phyloP scores from a whole-genome alignment of 2,888 invertebrate genomes.

The Erpobdella octoculata region DNA sequence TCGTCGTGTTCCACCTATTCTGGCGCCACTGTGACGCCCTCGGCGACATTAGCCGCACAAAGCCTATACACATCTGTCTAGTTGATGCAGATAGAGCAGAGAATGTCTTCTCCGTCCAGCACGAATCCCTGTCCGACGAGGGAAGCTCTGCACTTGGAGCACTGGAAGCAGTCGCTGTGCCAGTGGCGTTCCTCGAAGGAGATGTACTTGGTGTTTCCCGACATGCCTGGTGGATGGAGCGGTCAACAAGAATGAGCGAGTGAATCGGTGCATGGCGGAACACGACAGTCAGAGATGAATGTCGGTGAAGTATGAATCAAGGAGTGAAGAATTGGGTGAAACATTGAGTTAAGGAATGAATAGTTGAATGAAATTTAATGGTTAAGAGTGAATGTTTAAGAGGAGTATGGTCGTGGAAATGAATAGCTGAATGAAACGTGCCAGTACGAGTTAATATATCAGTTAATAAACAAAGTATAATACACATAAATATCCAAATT shows the following conservation, averaged over 20 bases:
- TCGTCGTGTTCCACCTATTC: too few relatives aligned
- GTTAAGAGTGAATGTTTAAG: too few relatives aligned
- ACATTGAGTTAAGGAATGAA: neutral
- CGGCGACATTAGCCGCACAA: too few relatives aligned
- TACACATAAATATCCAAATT: too few relatives aligned
- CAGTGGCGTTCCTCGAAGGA: constrained; percentile 99
- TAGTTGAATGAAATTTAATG: neutral
- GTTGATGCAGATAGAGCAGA: constrained; percentile 82
- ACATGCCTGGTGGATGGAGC: too few relatives aligned
- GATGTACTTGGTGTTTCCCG: constrained; percentile 92
- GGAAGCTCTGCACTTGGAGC: constrained; percentile 86
- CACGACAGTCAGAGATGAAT: neutral
- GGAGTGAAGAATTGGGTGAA: neutral
- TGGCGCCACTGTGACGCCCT: neutral
- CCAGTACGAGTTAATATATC: too few relatives aligned
- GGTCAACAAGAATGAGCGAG: neutral
- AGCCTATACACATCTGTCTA: neutral
- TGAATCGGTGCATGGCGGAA: neutral
- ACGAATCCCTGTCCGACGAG: constrained; percentile 97
- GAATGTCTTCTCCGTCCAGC: constrained; percentile 90
- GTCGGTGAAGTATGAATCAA: neutral
- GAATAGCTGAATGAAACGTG: too few relatives aligned
- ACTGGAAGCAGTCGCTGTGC: constrained; percentile 96
- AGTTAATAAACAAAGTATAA: too few relatives aligned
- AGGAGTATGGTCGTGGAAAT: too few relatives aligned